A percentile compares a stretch with the other conserved stretches of the same genome.
Evolutionary conservation across 2,113 vertebrate species (phyloP).

Genomic region (Neogobius melanostomus): DNA sequence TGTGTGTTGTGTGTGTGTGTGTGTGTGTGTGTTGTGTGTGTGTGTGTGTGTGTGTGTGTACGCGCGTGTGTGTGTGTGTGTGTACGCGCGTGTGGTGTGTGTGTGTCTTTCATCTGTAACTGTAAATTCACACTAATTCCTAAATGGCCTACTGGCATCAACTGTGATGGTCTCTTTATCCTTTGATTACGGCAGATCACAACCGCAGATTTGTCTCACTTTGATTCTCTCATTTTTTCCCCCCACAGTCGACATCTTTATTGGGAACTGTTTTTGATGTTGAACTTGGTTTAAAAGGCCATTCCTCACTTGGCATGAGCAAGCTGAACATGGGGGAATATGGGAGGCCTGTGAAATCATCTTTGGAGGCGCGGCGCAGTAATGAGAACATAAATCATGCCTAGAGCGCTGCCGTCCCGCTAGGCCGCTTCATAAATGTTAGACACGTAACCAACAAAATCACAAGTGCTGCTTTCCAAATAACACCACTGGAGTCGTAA

Average conservation of each 20-base stretch:
- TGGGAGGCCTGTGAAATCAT: conserved; percentile 65
- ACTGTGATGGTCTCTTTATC: neutral
- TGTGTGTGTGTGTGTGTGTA: too few relatives aligned
- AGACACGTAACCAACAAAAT: conserved; percentile 34
- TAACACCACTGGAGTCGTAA: conserved; percentile 10
- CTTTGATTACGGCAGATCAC: neutral
- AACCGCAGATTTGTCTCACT: conserved; percentile 1
- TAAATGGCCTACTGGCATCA: neutral
- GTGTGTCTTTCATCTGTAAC: neutral
- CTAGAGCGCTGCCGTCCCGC: conserved; percentile 39
- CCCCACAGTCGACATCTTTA: conserved; percentile 17
- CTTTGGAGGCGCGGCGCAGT: conserved; percentile 55
- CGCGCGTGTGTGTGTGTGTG: too few relatives aligned
- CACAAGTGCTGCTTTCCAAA: conserved; percentile 25
- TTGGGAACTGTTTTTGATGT: conserved; percentile 41
- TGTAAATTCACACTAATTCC: neutral
- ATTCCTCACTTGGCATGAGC: conserved; percentile 60
- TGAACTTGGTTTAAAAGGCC: conserved; percentile 47
- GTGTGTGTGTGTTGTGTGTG: too few relatives aligned
- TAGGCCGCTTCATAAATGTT: conserved; percentile 43
- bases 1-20: too few relatives aligned
- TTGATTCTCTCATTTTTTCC: conserved; percentile 18
- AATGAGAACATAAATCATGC: conserved; percentile 76
- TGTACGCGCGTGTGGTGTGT: neutral
- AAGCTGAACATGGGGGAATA: conserved; percentile 60